Conservation (phyloP, 2,888 invertebrate genomes). For the Homarus gammarus region DNA sequence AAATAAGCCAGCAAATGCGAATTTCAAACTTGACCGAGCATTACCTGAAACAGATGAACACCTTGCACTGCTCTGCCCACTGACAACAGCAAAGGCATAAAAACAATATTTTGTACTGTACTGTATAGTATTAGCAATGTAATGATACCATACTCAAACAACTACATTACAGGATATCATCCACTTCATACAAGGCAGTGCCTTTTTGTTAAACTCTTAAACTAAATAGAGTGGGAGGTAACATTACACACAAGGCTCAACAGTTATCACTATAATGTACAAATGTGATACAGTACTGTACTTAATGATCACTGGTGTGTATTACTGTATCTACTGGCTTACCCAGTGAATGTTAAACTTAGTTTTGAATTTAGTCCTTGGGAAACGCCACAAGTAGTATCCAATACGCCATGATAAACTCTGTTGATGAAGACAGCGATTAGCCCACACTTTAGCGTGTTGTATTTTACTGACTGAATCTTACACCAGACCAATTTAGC, state of each 20-base stretch:
- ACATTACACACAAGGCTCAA: background rate
- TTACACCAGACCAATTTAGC: too few relatives aligned
- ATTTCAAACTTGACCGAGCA: too few relatives aligned
- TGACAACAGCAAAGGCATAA: too few relatives aligned
- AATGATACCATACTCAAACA: too few relatives aligned
- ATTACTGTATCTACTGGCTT: constrained; percentile 39
- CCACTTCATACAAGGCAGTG: too few relatives aligned
- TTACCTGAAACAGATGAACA: too few relatives aligned
- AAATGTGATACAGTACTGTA: background rate
- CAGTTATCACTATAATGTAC: background rate
- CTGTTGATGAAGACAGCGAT: constrained; percentile 53
- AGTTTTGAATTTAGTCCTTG: constrained; percentile 67
- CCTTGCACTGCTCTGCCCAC: too few relatives aligned
- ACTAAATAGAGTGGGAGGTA: background rate
- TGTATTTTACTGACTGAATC: too few relatives aligned
- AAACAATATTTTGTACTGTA: too few relatives aligned
- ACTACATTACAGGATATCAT: too few relatives aligned
- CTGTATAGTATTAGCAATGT: too few relatives aligned
- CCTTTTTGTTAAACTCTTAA: background rate
- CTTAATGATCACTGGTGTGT: background rate
- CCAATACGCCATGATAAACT: constrained; percentile 61
- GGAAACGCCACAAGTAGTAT: constrained; percentile 63
- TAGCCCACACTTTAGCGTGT: constrained; percentile 14
- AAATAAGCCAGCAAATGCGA: too few relatives aligned
- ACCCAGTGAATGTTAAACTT: constrained; percentile 65